Evolutionary conservation across 2,888 invertebrate genomes (phyloP).

Genomic region (Byasa hedistus): DNA sequence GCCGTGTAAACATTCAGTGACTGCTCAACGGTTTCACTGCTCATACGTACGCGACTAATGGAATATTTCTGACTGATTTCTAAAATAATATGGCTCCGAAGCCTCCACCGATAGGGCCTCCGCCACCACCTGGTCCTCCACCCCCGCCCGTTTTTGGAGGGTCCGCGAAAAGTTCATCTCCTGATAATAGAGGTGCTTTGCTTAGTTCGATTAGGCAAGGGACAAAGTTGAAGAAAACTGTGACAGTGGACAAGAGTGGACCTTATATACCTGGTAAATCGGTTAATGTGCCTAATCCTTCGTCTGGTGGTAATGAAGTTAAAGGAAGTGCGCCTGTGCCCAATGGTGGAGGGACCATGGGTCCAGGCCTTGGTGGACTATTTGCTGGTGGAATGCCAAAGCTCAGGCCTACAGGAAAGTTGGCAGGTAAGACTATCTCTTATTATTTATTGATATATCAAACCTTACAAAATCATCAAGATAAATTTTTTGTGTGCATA

Average conservation of each 20-base stretch:
- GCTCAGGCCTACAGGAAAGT: constrained; percentile 84
- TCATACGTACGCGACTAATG: constrained; percentile 35
- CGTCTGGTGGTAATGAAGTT: constrained; percentile 57
- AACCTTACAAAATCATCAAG: no score
- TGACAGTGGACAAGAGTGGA: constrained; percentile 94
- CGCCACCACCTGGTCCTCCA: constrained; percentile 82
- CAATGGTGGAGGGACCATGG: constrained; percentile 60
- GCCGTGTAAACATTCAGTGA: constrained; percentile 45
- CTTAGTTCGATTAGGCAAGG: constrained; percentile 92
- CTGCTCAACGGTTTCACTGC: constrained; percentile 39
- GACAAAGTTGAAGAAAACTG: constrained; percentile 88
- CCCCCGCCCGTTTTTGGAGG: constrained; percentile 76
- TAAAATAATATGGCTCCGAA: constrained; percentile 75
- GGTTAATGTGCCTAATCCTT: constrained; percentile 48
- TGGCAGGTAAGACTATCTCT: constrained; percentile 51
- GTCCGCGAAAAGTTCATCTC: constrained; percentile 66
- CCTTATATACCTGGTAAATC: constrained; percentile 86
- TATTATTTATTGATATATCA: no score
- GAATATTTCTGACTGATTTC: constrained; percentile 54
- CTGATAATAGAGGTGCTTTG: constrained; percentile 84
- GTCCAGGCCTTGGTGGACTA: constrained; percentile 82
- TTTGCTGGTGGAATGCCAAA: constrained; percentile 92
- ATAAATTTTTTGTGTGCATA: no score
- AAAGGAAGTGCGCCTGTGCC: constrained; percentile 58
- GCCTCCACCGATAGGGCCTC: constrained; percentile 83